Conservation (phyloP, 37 sponge, comb jelly and placozoan genomes). For the Theonella swinhoei region DNA sequence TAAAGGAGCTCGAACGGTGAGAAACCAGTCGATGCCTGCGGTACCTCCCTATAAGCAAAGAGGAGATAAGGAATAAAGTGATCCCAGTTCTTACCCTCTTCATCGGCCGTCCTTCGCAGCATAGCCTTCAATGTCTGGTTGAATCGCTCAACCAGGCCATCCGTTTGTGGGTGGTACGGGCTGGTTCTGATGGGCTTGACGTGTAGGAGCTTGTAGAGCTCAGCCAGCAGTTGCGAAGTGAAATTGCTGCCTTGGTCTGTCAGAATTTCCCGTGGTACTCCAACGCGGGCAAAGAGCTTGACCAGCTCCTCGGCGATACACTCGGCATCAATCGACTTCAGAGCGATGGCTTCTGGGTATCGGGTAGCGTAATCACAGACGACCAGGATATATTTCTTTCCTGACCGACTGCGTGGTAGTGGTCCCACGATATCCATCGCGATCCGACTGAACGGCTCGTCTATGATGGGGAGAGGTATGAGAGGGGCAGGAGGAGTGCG, state of each 20-base stretch:
- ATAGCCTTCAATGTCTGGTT: conserved; percentile 49
- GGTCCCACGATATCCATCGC: conserved; percentile 71
- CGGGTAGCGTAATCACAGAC: conserved; percentile 55
- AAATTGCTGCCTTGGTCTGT: conserved; percentile 55
- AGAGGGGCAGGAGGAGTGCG: conserved; percentile 30
- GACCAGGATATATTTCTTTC: conserved; percentile 39
- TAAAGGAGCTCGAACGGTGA: conserved; percentile 59
- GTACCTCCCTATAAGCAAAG: conserved; percentile 57
- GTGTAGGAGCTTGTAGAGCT: conserved; percentile 31
- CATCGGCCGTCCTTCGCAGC: conserved; percentile 3
- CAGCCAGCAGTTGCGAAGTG: conserved; percentile 27
- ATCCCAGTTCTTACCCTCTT: conserved; percentile 47
- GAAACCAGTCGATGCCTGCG: conserved; percentile 43
- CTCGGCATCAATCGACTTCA: conserved; percentile 37
- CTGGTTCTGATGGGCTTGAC: conserved; percentile 47
- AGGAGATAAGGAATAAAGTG: conserved; percentile 28
- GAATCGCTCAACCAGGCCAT: conserved; percentile 58
- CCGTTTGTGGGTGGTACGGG: conserved; percentile 65
- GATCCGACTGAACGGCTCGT: conserved; percentile 47
- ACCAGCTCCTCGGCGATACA: conserved; percentile 48
- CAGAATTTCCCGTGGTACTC: conserved; percentile 50
- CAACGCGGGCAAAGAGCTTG: conserved; percentile 31
- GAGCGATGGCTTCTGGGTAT: conserved; percentile 55
- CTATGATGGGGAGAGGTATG: conserved; percentile 39
- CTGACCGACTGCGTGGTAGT: conserved; percentile 23